Conservation (phyloP, 2,888 invertebrate species). For the Willowsia nigromaculata region DNA sequence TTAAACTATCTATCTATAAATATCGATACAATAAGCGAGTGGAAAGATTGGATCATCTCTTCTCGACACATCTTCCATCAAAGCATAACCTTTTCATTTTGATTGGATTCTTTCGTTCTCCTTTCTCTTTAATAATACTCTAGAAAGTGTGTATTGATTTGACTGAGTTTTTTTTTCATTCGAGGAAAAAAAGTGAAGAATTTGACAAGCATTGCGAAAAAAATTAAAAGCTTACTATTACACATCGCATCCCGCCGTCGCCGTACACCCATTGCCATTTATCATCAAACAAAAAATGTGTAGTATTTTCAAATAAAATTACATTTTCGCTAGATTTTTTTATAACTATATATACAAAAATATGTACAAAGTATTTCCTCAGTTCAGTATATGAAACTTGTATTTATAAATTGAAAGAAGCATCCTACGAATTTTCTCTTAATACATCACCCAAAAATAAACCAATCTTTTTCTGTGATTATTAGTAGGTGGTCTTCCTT, state of each 20-base stretch:
- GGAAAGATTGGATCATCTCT: not conserved
- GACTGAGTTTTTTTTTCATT: not conserved
- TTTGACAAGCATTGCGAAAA: not conserved
- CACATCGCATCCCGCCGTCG: not conserved
- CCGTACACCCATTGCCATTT: not conserved
- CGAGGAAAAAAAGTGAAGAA: not conserved
- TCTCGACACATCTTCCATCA: not conserved
- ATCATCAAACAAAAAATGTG: not conserved
- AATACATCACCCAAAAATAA: not conserved
- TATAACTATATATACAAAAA: too few species aligned
- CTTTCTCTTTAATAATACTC: not conserved
- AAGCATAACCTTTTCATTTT: not conserved
- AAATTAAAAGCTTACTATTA: not conserved
- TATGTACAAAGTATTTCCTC: too few species aligned
- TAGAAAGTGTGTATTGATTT: not conserved
- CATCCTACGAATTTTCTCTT: not conserved
- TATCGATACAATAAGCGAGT: conserved; percentile 18
- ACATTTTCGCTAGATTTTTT: not conserved
- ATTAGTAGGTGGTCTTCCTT: not conserved
- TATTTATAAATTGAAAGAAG: not conserved
- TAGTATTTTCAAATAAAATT: not conserved
- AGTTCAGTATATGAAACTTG: too few species aligned
- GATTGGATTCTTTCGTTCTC: not conserved
- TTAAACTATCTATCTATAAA: conserved; percentile 4
- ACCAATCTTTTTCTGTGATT: not conserved